These are phyloP conservation scores for Macrosiphum euphorbiae DNA, from an alignment of 2,888 invertebrate species.

Conservation along the genomic window DNA sequence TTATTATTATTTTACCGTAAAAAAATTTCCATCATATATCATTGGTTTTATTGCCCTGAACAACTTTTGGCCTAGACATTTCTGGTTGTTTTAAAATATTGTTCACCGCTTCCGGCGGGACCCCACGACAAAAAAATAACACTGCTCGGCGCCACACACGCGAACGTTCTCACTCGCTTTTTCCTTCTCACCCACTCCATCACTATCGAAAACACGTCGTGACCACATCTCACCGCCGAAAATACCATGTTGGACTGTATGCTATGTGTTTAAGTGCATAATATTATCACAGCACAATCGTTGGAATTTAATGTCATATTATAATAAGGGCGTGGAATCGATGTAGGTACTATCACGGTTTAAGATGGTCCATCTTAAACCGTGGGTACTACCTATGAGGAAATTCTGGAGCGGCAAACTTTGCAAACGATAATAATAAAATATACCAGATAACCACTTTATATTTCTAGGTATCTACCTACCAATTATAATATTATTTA, in stretches of 20 bases:
- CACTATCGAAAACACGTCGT: neutral
- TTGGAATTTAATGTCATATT: neutral
- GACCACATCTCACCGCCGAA: constrained; percentile 6
- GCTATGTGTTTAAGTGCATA: neutral
- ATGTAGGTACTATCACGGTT: too few species aligned
- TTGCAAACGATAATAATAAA: too few species aligned
- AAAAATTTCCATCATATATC: constrained; percentile 47
- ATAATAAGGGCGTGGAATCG: too few species aligned
- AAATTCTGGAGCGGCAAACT: too few species aligned
- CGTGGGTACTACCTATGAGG: too few species aligned
- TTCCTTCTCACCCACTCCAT: neutral
- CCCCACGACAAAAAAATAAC: neutral
- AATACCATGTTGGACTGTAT: neutral
- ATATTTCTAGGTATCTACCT: too few species aligned
- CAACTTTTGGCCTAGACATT: constrained; percentile 47
- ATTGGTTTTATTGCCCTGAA: constrained; percentile 40
- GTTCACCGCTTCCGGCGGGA: constrained; percentile 19
- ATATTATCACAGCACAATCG: neutral
- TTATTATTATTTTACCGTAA: neutral
- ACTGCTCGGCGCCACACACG: neutral
- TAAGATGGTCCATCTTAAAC: too few species aligned
- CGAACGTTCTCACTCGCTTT: neutral
- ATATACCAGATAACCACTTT: too few species aligned
- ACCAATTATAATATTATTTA: too few species aligned
- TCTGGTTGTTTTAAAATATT: constrained; percentile 44